Conservation (phyloP, 1,140 invertebrate species). For the Drosophila tristis region DNA sequence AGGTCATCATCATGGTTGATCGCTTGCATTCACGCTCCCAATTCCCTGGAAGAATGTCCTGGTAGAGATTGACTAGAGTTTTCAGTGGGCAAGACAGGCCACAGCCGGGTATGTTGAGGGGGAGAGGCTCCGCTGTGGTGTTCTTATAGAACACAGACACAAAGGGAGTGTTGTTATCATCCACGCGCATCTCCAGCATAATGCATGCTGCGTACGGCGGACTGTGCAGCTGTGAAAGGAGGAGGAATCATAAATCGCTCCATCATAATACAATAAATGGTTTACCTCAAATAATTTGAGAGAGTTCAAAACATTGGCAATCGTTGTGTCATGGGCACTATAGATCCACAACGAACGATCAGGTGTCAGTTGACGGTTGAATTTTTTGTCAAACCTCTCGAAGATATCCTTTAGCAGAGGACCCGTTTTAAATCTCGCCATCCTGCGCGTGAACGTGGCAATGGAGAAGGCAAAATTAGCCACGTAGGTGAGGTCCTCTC, state of each 20-base stretch:
- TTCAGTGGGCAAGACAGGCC: constrained; percentile 86
- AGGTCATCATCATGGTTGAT: constrained; percentile 77
- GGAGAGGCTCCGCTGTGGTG: constrained; percentile 84
- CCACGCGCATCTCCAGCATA: constrained; percentile 88
- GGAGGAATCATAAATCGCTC: neutral
- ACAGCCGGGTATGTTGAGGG: constrained; percentile 87
- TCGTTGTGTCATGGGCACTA: constrained; percentile 93
- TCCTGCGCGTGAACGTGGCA: constrained; percentile 84
- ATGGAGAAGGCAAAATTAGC: constrained; percentile 85
- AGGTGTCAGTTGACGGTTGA: constrained; percentile 78
- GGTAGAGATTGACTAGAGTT: constrained; percentile 85
- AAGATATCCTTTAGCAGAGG: constrained; percentile 88
- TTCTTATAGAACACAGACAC: constrained; percentile 88
- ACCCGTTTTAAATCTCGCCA: constrained; percentile 87
- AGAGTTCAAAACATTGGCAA: constrained; percentile 90
- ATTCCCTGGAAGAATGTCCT: constrained; percentile 85
- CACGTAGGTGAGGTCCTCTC: constrained; percentile 84
- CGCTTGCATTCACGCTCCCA: constrained; percentile 86
- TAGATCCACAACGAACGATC: constrained; percentile 89
- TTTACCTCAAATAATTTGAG: constrained; percentile 89
- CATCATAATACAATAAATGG: neutral
- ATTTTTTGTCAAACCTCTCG: constrained; percentile 86
- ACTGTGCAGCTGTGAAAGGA: constrained; percentile 84
- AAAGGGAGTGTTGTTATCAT: constrained; percentile 73
- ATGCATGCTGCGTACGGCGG: constrained; percentile 90